These are phyloP conservation scores for Drosophila sechellia DNA, from an alignment of 1,140 invertebrate genomes.

Conservation along the genomic window DNA sequence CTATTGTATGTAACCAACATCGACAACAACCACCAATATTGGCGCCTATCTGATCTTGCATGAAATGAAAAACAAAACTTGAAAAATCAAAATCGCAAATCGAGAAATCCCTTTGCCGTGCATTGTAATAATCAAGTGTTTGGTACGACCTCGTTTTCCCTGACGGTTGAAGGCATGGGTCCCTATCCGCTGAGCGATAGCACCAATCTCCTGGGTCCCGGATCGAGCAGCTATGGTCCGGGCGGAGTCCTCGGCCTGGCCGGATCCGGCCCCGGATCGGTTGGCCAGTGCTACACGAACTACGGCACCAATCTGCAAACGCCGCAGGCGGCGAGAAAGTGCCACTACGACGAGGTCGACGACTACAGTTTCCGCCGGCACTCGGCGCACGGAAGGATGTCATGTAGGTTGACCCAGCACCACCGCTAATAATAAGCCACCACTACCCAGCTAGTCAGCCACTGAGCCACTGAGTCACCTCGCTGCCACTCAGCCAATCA, in stretches of 20 bases:
- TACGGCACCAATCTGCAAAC: slow-evolving; percentile 84
- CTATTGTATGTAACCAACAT: slow-evolving; percentile 71
- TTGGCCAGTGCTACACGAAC: slow-evolving; percentile 79
- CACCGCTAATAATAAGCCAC: slow-evolving; percentile 23
- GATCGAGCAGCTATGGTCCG: slow-evolving; percentile 59
- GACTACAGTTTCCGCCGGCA: slow-evolving; percentile 81
- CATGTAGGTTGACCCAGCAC: slow-evolving; percentile 68
- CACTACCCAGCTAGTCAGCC: slow-evolving; percentile 34
- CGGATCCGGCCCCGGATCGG: slow-evolving; percentile 35
- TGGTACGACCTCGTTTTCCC: slow-evolving; percentile 84
- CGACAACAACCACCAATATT: slow-evolving; percentile 36
- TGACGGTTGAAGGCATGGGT: slow-evolving; percentile 85
- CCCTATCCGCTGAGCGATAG: slow-evolving; percentile 84
- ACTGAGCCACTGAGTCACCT: slow-evolving; percentile 7
- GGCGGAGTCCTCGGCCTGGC: slow-evolving; percentile 17
- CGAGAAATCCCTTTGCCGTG: slow-evolving; percentile 30
- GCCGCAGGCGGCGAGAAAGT: slow-evolving; percentile 81
- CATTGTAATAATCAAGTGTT: slow-evolving; percentile 77
- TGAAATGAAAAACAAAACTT: slow-evolving; percentile 48
- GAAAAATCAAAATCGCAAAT: slow-evolving; percentile 15
- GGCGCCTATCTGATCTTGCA: slow-evolving; percentile 60
- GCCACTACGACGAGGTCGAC: slow-evolving; percentile 79
- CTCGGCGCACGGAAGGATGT: slow-evolving; percentile 84
- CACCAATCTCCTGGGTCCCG: slow-evolving; percentile 84
- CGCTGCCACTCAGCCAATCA: slow-evolving; percentile 36